Conservation (phyloP, 2,113 vertebrate species). For the Cynoglossus semilaevis region DNA sequence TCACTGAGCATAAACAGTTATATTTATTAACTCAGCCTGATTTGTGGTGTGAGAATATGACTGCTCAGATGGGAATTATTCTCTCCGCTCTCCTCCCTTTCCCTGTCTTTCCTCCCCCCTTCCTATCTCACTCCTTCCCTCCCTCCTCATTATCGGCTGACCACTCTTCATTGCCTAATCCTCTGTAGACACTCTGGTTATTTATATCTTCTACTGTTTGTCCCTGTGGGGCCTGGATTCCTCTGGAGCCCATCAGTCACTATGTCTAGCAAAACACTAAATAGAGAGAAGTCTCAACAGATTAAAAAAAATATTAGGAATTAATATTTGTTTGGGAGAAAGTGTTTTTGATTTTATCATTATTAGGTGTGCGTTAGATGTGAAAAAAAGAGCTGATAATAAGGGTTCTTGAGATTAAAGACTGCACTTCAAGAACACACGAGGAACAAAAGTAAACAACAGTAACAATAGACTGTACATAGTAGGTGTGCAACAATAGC, state of each 20-base stretch:
- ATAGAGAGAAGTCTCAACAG: constrained; percentile 1
- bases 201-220: constrained; percentile 43
- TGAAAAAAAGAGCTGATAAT: not conserved
- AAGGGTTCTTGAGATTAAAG: no score
- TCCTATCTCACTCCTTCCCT: not conserved
- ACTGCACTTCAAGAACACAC: no score
- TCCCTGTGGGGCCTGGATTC: constrained; percentile 49
- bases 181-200: constrained; percentile 51
- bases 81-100: constrained; percentile 5
- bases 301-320: no score
- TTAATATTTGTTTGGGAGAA: not conserved
- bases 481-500: no score
- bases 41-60: constrained; percentile 37
- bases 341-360: not conserved
- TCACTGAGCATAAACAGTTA: constrained; percentile 36
- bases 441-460: no score
- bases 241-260: constrained; percentile 41
- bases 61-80: constrained; percentile 34
- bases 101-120: constrained; percentile 2
- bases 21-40: constrained; percentile 47
- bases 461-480: no score
- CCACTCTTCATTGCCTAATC: constrained; percentile 48
- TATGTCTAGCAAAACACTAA: constrained; percentile 6
- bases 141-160: constrained; percentile 35
- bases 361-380: not conserved